A percentile compares a stretch with the other conserved stretches of the same genome.
Evolutionary conservation across 1,140 invertebrate genomes (phyloP).

Genomic region (Macrocentrus cingulum): DNA sequence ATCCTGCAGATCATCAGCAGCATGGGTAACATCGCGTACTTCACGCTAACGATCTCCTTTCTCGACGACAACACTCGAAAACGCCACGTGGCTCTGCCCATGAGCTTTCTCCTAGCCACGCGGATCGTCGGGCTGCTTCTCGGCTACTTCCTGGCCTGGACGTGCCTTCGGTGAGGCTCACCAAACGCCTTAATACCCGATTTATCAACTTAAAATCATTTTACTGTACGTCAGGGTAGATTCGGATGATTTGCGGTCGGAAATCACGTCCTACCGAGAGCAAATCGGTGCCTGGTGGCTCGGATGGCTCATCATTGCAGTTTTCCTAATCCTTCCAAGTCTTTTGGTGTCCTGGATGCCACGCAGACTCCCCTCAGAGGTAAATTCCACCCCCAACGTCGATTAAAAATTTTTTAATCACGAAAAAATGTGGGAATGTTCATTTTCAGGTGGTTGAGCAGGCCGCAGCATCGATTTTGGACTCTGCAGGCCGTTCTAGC

Average conservation of each 20-base stretch:
- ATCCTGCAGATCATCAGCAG: slow-evolving; percentile 63
- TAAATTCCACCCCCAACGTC: slow-evolving; percentile 26
- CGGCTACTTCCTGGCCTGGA: slow-evolving; percentile 55
- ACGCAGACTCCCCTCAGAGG: slow-evolving; percentile 50
- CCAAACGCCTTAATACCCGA: not conserved
- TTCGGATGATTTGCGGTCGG: slow-evolving; percentile 38
- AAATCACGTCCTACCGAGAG: slow-evolving; percentile 42
- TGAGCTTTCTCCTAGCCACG: slow-evolving; percentile 50
- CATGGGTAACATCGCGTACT: slow-evolving; percentile 64
- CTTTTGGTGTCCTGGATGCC: slow-evolving; percentile 50
- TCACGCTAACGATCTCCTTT: slow-evolving; percentile 67
- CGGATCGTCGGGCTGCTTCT: slow-evolving; percentile 50
- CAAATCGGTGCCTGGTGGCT: slow-evolving; percentile 56
- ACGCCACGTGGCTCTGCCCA: slow-evolving; percentile 59
- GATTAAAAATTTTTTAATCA: slow-evolving; percentile 4
- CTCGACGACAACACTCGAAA: slow-evolving; percentile 69
- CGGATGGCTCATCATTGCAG: slow-evolving; percentile 48
- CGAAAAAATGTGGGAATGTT: too few species aligned
- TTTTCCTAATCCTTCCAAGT: slow-evolving; percentile 44
- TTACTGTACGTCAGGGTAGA: slow-evolving; percentile 42
- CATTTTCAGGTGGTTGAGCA: slow-evolving; percentile 60
- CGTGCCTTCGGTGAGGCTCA: slow-evolving; percentile 47
- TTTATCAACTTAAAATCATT: not conserved
- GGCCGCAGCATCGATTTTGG: slow-evolving; percentile 58
- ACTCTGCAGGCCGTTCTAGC: slow-evolving; percentile 26